Percentiles rank a stretch among this genome's conserved stretches.
phyloP scores from a whole-genome alignment of 2,888 invertebrate species.

The Andrena fulva region DNA sequence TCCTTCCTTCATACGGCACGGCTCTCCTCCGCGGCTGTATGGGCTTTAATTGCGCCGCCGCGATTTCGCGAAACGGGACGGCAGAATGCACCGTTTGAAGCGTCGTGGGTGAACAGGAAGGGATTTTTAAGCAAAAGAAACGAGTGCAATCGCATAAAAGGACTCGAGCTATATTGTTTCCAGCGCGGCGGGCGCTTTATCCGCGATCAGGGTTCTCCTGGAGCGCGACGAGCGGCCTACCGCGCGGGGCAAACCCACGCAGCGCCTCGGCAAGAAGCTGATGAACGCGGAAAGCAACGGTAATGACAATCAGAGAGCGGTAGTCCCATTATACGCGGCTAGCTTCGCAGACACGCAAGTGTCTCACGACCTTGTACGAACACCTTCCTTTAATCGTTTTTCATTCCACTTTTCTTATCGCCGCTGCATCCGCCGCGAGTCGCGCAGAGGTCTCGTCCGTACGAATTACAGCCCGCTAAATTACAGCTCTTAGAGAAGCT shows the following conservation, averaged over 20 bases:
- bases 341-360: slow-evolving; percentile 66
- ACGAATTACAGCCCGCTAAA: slow-evolving; percentile 14
- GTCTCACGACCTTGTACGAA: slow-evolving; percentile 79
- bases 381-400: slow-evolving; percentile 52
- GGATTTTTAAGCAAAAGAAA: slow-evolving; percentile 35
- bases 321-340: slow-evolving; percentile 75
- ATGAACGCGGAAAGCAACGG: slow-evolving; percentile 77
- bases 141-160: slow-evolving; percentile 51
- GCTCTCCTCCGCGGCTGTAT: slow-evolving; percentile 45
- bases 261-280: slow-evolving; percentile 55
- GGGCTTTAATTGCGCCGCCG: slow-evolving; percentile 60
- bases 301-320: slow-evolving; percentile 79
- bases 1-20: slow-evolving; percentile 21
- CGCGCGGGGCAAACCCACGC: slow-evolving; percentile 60
- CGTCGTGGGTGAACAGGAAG: slow-evolving; percentile 56
- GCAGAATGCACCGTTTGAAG: slow-evolving; percentile 47
- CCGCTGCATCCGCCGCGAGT: neutral
- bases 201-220: slow-evolving; percentile 60
- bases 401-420: slow-evolving; percentile 45
- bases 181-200: slow-evolving; percentile 47
- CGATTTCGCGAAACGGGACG: slow-evolving; percentile 54
- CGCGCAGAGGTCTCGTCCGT: slow-evolving; percentile 2
- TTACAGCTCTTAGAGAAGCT: neutral
- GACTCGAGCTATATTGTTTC: slow-evolving; percentile 57
- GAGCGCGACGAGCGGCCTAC: slow-evolving; percentile 30